Conservation (phyloP, 2,888 invertebrate species). For the Phengaris alcon region DNA sequence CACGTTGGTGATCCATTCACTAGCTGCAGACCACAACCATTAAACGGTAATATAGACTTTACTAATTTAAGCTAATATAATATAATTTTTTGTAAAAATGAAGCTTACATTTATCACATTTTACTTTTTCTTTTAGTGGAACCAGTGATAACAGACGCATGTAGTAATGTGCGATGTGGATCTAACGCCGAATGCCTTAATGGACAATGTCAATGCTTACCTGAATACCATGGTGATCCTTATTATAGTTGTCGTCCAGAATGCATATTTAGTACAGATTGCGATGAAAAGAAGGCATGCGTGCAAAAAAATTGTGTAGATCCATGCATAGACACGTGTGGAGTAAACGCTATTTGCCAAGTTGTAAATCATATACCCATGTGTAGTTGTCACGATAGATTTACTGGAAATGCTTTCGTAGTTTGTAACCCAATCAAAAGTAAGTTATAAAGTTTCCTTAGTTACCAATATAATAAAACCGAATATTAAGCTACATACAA, state of each 20-base stretch:
- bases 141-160: conserved; percentile 77
- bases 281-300: conserved; percentile 84
- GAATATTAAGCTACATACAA: no score
- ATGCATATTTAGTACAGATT: conserved; percentile 87
- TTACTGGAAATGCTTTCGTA: conserved; percentile 79
- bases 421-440: conserved; percentile 77
- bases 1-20: conserved; percentile 88
- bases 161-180: conserved; percentile 85
- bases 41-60: conserved; percentile 63
- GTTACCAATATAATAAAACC: no score
- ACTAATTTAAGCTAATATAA: neutral
- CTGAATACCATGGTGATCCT: conserved; percentile 87
- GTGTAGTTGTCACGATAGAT: conserved; percentile 83
- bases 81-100: neutral
- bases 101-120: neutral
- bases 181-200: conserved; percentile 82
- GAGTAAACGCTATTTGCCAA: conserved; percentile 79
- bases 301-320: conserved; percentile 86
- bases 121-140: conserved; percentile 47
- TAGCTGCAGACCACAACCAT: conserved; percentile 74
- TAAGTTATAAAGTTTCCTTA: conserved; percentile 46
- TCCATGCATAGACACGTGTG: conserved; percentile 86
- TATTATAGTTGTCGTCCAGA: conserved; percentile 87
- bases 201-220: conserved; percentile 84
- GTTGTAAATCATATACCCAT: conserved; percentile 84